Evolutionary conservation across 2,888 invertebrate genomes (phyloP), one percentile per base, ranked within the genome.

Genomic region (Caenorhabditis sp.): DNA sequence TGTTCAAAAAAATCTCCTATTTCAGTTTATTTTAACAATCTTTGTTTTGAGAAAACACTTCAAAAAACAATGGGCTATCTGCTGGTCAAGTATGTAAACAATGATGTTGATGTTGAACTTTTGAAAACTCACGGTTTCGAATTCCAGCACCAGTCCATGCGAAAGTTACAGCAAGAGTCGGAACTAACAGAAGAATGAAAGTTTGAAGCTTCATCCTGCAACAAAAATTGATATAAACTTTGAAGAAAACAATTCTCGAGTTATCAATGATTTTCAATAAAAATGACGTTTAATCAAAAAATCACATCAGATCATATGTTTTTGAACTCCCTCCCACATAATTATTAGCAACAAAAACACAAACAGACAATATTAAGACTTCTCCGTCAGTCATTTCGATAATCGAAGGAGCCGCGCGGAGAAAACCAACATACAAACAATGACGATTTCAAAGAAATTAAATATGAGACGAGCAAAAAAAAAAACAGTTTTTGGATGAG

Each of bases 141-240:
- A 75, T 75, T 27, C 64, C 62, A 10, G 66, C 75, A 0, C 75
- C 75, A 1, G 75, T 75, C 75, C 75, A 75, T n/a, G 75, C 59
- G 43, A 31, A 49, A 19, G 51, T 66, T 17, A 21, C 26, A n/a
- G 10, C 17, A 58, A 58, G 10, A 17, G 36, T 36, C 3, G 36
- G 24, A 19, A 31, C 2, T 1, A 36, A 21, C 4, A 58, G 36
- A 36, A 72, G 61, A 49, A 72, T 26, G 4, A 60, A n/a, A 14
- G 66, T 66, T 49, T 37, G 50, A 55, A 63, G 62, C 31, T 62
- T 19, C 66, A 66, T 71, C 43, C 71, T 71, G 71, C 21, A 71
- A 70, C n/a, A 23, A 43, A 24, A 59, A 54, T 1, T 26, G 53
- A n/a, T n/a, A n/a, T 24, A 49, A 21, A 6, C 14, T 31, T 31